Percentiles rank a stretch among this genome's conserved stretches.
phyloP scores from a whole-genome alignment of 2,113 vertebrate species.

The Dicentrarchus labrax region DNA sequence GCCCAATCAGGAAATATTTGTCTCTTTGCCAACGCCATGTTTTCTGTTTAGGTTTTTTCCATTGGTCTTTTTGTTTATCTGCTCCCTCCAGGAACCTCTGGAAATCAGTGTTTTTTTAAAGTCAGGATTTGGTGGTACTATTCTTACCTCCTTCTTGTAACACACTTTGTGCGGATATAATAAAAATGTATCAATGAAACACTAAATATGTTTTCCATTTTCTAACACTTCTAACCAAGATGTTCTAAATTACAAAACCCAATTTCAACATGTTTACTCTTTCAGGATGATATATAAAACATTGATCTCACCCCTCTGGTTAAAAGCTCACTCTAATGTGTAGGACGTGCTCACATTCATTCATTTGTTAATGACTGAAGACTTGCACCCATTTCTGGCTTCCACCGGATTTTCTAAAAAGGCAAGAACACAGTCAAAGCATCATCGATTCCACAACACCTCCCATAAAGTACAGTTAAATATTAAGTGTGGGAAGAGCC shows the following conservation, averaged over 20 bases:
- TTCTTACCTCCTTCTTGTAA: not conserved
- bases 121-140: not conserved
- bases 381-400: not conserved
- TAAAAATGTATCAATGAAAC: not conserved
- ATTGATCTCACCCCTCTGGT: constrained; percentile 17
- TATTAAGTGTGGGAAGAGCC: constrained; percentile 35
- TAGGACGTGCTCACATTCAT: constrained; percentile 15
- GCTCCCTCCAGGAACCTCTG: not conserved
- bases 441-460: constrained; percentile 2
- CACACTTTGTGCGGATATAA: not conserved
- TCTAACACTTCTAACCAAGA: not conserved
- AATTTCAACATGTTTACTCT: not conserved
- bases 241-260: not conserved
- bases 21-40: not conserved
- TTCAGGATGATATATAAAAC: not conserved
- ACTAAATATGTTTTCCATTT: not conserved
- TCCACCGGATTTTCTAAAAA: constrained; percentile 1
- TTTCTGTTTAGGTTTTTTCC: not conserved
- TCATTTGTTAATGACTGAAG: constrained; percentile 36
- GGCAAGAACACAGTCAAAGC: constrained; percentile 1
- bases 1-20: constrained; percentile 1
- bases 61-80: not conserved
- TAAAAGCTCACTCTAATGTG: constrained; percentile 5
- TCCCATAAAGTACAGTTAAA: constrained; percentile 42
- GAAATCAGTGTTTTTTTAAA: not conserved